Conservation (phyloP, 2,797 vertebrate species). For the Cuculus canorus region DNA sequence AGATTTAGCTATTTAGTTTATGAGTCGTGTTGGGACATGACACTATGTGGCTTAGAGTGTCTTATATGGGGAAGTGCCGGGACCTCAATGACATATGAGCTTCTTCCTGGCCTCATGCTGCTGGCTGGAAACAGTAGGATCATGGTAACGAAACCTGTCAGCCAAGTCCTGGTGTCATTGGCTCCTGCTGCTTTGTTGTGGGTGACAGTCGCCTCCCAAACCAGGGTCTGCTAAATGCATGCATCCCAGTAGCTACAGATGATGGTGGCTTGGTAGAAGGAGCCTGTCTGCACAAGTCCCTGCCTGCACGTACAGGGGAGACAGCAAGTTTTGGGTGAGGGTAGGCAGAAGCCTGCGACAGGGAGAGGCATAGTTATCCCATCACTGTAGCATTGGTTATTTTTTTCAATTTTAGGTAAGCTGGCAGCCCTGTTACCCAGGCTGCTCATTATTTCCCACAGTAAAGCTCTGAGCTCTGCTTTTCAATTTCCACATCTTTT, state of each 20-base stretch:
- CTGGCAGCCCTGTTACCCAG: background rate
- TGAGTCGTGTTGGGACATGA: accelerated
- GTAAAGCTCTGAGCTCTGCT: background rate
- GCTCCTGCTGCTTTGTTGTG: background rate
- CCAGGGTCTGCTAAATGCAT: accelerated
- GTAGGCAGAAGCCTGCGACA: accelerated
- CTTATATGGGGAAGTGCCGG: background rate
- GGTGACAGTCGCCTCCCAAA: background rate
- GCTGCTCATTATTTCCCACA: background rate
- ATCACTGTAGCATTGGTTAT: background rate
- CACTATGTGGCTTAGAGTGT: background rate
- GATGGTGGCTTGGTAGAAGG: background rate
- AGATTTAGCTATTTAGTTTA: background rate
- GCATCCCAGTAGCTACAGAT: accelerated
- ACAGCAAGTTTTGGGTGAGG: background rate
- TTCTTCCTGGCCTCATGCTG: conserved; percentile 9
- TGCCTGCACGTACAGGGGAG: accelerated
- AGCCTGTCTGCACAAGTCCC: accelerated
- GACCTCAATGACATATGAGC: background rate
- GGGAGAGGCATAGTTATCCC: background rate
- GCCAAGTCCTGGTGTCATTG: background rate
- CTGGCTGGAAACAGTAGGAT: background rate
- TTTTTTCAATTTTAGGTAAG: background rate
- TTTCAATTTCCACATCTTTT: background rate
- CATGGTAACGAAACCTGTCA: background rate